phyloP scores from a whole-genome alignment of 2,797 vertebrate genomes.

The Silurus aristotelis region DNA sequence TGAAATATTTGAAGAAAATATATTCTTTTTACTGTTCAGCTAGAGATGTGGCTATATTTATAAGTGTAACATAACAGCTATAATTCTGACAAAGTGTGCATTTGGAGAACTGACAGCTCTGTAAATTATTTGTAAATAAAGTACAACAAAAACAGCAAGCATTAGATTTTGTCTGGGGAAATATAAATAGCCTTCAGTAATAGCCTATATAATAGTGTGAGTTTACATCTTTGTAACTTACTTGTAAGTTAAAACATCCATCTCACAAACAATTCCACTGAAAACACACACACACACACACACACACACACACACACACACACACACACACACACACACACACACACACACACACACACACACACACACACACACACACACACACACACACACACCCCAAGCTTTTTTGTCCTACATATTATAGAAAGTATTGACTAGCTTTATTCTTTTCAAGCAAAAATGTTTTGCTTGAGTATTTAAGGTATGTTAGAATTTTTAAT shows the following conservation, averaged over 20 bases:
- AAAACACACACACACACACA: neutral
- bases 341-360: too few species aligned
- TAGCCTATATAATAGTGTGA: neutral
- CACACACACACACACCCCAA: too few species aligned
- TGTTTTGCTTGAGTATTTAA: neutral
- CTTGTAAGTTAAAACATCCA: neutral
- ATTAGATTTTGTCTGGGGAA: neutral
- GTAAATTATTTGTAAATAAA: neutral
- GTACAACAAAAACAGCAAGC: neutral
- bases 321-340: too few species aligned
- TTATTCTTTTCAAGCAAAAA: neutral
- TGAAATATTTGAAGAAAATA: neutral
- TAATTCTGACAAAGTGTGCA: neutral
- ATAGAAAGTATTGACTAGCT: neutral
- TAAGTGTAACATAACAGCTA: neutral
- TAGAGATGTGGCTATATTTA: neutral
- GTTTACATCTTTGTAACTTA: neutral
- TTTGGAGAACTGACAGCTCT: neutral
- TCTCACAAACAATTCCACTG: neutral
- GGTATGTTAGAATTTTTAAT: neutral
- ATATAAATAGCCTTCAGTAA: conserved; percentile 2
- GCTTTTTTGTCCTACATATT: neutral
- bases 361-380: too few species aligned
- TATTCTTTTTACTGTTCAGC: neutral
- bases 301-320: neutral